Evolutionary conservation across 2,797 vertebrate species (phyloP), one percentile per base, ranked within the genome.

Genomic region (Chanos chanos): DNA sequence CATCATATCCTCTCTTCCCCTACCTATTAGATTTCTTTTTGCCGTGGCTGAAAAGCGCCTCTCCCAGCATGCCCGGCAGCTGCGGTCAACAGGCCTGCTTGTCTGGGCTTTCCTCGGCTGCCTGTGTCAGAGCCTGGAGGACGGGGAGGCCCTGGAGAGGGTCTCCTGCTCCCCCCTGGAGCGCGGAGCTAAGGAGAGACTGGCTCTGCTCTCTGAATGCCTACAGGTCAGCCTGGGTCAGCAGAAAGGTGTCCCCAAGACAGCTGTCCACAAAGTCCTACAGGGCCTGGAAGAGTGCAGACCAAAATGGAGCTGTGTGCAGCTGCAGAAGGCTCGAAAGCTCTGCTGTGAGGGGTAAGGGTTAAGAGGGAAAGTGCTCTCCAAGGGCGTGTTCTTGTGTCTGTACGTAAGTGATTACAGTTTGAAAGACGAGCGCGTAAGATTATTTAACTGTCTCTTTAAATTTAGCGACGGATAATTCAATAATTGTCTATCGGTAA

Each of bases 1-100:
- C 39, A 89, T 89, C 67, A 91, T 96, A 81, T 90, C 92, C 71
- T 94, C 93, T 62, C 82, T 98, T 79, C 94, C 94, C 81, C 86
- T 92, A 61, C 80, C 96, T 65, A 57, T 98, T 78, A 95, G 95
- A 72, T 93, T 89, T 85, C 90, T 99, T 72, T 96, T 96, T 89
- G 85, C 88, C 81, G 80, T 90, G 77, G 90, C 92, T 66, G 94
- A 97, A 87, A 93, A 89, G 81, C 90, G 89, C 81, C 90, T 95
- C 79, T 89, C 92, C 82, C 88, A 92, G 85, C 89, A 92, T 78
- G 77, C 87, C 75, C 83, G 83, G 83, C 91, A 91, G 86, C 86
- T 90, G 75, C 92, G 89, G 76, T 89, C 88, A 80, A 77, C 84
- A 68, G 94, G 94, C 74, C 87, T 96, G 77, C 91, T 97, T 79